Conservation (phyloP, 2,113 vertebrate species). For the Lepus europaeus region DNA sequence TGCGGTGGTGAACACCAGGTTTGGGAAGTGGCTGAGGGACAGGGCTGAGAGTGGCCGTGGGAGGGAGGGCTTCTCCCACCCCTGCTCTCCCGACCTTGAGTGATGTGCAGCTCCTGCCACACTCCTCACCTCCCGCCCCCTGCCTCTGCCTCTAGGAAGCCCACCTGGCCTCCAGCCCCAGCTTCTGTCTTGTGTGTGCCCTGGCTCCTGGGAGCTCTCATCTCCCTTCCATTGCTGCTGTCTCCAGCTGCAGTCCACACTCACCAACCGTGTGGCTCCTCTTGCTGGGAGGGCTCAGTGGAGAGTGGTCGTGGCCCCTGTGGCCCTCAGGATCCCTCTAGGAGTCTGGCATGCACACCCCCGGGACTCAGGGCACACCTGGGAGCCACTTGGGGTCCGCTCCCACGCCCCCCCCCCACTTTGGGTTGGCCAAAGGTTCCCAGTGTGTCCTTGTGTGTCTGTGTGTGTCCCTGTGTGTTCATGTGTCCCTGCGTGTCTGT, state of each 20-base stretch:
- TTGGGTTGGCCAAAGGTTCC: too few relatives aligned
- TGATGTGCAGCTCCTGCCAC: background rate
- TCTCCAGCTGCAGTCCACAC: too few relatives aligned
- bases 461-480: too few relatives aligned
- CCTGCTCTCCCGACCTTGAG: background rate
- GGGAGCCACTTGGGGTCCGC: background rate
- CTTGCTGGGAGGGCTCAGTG: background rate
- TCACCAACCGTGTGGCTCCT: background rate
- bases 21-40: background rate
- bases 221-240: background rate
- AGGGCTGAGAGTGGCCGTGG: background rate
- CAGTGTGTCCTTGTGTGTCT: too few relatives aligned
- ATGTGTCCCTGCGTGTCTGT: too few relatives aligned
- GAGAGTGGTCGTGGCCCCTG: background rate
- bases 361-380: background rate
- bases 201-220: background rate
- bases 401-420: background rate
- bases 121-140: background rate
- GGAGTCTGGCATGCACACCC: fast-evolving
- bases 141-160: background rate
- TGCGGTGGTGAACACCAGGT: background rate
- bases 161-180: background rate
- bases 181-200: too few relatives aligned
- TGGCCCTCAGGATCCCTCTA: background rate
- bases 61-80: too few relatives aligned